These are phyloP conservation scores for Drosophila bocqueti DNA, from an alignment of 1,140 invertebrate genomes.

Conservation along the genomic window DNA sequence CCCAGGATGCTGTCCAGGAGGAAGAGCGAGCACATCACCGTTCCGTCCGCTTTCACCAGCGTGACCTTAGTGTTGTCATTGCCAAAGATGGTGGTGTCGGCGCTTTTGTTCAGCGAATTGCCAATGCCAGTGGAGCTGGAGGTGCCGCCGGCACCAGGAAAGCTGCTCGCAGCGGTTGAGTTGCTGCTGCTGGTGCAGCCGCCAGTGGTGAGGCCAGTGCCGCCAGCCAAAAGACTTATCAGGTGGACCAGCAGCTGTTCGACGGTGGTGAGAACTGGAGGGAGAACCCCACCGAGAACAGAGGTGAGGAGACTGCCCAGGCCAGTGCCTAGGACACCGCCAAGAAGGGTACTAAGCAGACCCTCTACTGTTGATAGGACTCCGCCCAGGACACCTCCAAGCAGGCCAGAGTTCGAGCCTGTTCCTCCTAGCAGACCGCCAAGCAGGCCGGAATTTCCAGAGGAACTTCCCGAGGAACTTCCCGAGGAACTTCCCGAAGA, in stretches of 20 bases:
- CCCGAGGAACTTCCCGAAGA: neutral
- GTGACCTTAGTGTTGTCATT: constrained; percentile 2
- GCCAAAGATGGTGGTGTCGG: neutral
- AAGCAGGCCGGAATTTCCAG: neutral
- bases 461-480: too few species aligned
- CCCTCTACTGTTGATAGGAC: neutral
- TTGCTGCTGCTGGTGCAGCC: neutral
- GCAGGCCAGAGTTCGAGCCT: neutral
- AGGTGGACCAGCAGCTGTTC: constrained; percentile 2
- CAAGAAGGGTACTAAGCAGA: constrained; percentile 4
- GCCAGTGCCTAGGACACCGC: constrained; percentile 10
- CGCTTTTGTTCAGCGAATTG: constrained; percentile 5
- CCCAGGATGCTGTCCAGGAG: constrained; percentile 11
- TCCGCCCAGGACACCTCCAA: neutral
- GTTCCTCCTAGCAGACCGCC: neutral
- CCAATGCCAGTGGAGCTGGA: constrained; percentile 8
- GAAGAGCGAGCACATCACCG: constrained; percentile 8
- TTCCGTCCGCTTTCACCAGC: constrained; percentile 8
- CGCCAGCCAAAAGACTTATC: constrained; percentile 14
- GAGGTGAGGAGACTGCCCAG: constrained; percentile 1
- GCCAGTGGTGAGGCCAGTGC: constrained; percentile 1
- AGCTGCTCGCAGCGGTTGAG: neutral
- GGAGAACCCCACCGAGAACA: neutral
- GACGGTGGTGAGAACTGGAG: neutral
- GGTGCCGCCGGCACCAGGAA: constrained; percentile 1